A percentile compares a stretch with the other conserved stretches of the same genome.
Conservation (phyloP, 2,797 vertebrate species). For the Geotrypetes seraphini region DNA sequence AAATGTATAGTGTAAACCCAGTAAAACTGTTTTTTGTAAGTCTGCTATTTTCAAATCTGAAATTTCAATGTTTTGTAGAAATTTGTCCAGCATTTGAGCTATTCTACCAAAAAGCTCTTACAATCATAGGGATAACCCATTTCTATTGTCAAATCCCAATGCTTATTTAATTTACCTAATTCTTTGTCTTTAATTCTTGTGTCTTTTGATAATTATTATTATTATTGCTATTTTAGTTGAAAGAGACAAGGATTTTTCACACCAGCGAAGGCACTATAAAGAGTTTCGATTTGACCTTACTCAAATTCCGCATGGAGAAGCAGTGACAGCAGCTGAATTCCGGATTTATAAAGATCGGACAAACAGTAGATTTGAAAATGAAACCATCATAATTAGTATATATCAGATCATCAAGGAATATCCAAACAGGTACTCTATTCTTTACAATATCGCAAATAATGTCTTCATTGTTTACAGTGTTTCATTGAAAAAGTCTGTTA, state of each 20-base stretch:
- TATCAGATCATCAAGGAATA: slow-evolving; percentile 96
- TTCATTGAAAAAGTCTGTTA: no score
- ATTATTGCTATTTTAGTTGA: slow-evolving; percentile 72
- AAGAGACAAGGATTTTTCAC: slow-evolving; percentile 97
- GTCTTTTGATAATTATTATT: slow-evolving; percentile 17
- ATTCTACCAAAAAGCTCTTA: no score
- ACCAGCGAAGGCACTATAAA: slow-evolving; percentile 93
- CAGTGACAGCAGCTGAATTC: slow-evolving; percentile 93
- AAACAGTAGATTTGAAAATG: slow-evolving; percentile 81
- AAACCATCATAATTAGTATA: slow-evolving; percentile 86
- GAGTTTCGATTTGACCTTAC: slow-evolving; percentile 97
- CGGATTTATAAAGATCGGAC: slow-evolving; percentile 95
- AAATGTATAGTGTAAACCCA: no score
- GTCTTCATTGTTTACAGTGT: accelerated
- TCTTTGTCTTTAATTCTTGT: no score
- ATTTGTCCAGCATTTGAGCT: no score
- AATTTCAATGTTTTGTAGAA: no score
- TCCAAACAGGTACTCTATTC: slow-evolving; percentile 69
- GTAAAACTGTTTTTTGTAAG: no score
- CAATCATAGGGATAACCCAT: no score
- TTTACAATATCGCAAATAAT: accelerated
- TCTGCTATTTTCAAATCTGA: no score
- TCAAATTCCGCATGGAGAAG: slow-evolving; percentile 91
- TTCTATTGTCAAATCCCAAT: no score
- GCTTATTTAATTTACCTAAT: no score